A percentile compares a stretch with the other conserved stretches of the same genome.
phyloP scores from a whole-genome alignment of 2,113 vertebrate genomes.

The Collichthys lucidus region DNA sequence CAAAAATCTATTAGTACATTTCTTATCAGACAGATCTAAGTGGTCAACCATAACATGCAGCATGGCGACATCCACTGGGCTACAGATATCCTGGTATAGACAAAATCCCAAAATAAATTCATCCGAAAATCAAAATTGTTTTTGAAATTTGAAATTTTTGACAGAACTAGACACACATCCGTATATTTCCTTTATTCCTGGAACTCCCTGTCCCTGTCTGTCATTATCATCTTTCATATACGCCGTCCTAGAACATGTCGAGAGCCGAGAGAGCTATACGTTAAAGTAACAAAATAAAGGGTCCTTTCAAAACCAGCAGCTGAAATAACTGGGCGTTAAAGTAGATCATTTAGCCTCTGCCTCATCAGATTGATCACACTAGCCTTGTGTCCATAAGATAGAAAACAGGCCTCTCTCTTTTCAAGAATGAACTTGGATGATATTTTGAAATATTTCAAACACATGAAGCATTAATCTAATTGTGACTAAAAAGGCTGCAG shows the following conservation, averaged over 20 bases:
- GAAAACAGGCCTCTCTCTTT: background rate
- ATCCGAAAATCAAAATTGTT: no score
- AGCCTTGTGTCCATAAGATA: background rate
- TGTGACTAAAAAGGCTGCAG: background rate
- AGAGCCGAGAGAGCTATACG: no score
- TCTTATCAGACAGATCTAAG: background rate
- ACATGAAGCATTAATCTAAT: background rate
- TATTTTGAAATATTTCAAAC: background rate
- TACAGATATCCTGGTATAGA: no score
- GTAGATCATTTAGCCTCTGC: background rate
- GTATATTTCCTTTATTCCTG: no score
- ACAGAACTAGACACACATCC: no score
- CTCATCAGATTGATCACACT: background rate
- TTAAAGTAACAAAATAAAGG: no score
- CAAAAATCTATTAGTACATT: background rate
- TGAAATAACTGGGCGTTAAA: background rate
- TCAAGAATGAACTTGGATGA: background rate
- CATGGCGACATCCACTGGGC: no score
- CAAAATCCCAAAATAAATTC: no score
- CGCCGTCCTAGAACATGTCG: no score
- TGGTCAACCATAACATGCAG: background rate
- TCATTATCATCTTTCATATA: no score
- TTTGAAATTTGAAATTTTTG: no score
- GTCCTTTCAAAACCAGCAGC: background rate
- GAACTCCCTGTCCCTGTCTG: no score